A percentile compares a stretch with the other conserved stretches of the same genome.
phyloP scores from a whole-genome alignment of 1,140 invertebrate genomes.

The Orchesella cincta region DNA sequence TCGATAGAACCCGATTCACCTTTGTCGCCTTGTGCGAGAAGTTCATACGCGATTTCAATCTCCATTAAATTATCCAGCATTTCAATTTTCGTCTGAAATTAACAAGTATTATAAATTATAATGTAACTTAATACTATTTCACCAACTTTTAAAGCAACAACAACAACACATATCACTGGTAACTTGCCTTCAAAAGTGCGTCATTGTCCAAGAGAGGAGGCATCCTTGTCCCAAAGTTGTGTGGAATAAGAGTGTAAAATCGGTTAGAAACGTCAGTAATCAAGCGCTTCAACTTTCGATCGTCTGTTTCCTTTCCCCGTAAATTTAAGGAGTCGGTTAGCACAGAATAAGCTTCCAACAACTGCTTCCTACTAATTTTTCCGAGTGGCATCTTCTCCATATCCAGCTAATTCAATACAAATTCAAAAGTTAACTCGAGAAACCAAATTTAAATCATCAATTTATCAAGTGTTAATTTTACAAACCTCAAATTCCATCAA shows the following conservation, averaged over 20 bases:
- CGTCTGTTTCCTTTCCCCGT: slow-evolving; percentile 62
- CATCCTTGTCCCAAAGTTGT: slow-evolving; percentile 84
- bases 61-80: slow-evolving; percentile 92
- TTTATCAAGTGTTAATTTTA: too few relatives aligned
- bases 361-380: slow-evolving; percentile 89
- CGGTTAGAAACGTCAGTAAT: slow-evolving; percentile 85
- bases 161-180: neutral
- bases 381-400: slow-evolving; percentile 96
- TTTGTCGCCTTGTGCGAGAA: slow-evolving; percentile 65
- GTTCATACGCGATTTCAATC: slow-evolving; percentile 90
- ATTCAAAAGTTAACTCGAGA: slow-evolving; percentile 53
- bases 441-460: neutral
- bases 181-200: slow-evolving; percentile 70
- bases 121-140: neutral
- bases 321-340: slow-evolving; percentile 68
- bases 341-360: slow-evolving; percentile 80
- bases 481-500: slow-evolving; percentile 88
- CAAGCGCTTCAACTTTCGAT: slow-evolving; percentile 59
- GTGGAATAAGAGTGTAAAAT: slow-evolving; percentile 93
- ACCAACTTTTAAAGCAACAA: neutral
- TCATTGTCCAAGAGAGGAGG: slow-evolving; percentile 76
- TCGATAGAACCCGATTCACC: slow-evolving; percentile 71
- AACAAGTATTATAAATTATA: slow-evolving; percentile 29
- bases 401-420: slow-evolving; percentile 73
- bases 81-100: slow-evolving; percentile 70